Conservation (phyloP, 2,113 vertebrate genomes). For the Bettongia penicillata region DNA sequence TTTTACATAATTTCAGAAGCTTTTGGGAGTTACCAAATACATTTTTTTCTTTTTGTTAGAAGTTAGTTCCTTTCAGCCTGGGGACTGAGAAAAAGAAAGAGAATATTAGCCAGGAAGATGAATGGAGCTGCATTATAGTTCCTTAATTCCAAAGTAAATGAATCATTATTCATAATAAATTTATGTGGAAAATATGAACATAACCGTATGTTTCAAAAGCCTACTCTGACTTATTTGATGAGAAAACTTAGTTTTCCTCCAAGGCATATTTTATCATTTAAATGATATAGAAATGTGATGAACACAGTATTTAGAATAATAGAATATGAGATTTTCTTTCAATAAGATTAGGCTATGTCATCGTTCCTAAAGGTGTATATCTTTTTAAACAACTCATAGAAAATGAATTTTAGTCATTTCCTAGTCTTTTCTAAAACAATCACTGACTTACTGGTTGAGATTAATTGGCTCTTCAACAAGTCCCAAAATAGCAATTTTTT, state of each 20-base stretch:
- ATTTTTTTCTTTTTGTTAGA: constrained; percentile 48
- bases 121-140: constrained; percentile 52
- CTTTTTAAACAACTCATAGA: constrained; percentile 32
- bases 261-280: constrained; percentile 69
- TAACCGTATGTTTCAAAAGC: constrained; percentile 64
- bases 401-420: constrained; percentile 55
- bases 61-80: constrained; percentile 46
- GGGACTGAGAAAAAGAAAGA: constrained; percentile 37
- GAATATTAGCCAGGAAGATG: constrained; percentile 64
- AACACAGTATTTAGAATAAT: constrained; percentile 61
- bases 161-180: constrained; percentile 74
- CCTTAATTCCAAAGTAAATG: constrained; percentile 70
- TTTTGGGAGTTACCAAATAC: constrained; percentile 51
- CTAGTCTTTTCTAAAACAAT: constrained; percentile 46
- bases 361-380: constrained; percentile 47
- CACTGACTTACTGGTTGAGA: constrained; percentile 17
- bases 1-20: constrained; percentile 39
- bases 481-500: neutral
- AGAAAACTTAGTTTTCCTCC: constrained; percentile 58
- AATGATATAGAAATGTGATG: constrained; percentile 66
- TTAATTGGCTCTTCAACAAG: constrained; percentile 37
- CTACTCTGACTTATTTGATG: constrained; percentile 49
- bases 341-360: constrained; percentile 57
- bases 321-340: constrained; percentile 62
- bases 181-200: constrained; percentile 70